Conservation (phyloP, 2,113 vertebrate species). For the Meleagris gallopavo region DNA sequence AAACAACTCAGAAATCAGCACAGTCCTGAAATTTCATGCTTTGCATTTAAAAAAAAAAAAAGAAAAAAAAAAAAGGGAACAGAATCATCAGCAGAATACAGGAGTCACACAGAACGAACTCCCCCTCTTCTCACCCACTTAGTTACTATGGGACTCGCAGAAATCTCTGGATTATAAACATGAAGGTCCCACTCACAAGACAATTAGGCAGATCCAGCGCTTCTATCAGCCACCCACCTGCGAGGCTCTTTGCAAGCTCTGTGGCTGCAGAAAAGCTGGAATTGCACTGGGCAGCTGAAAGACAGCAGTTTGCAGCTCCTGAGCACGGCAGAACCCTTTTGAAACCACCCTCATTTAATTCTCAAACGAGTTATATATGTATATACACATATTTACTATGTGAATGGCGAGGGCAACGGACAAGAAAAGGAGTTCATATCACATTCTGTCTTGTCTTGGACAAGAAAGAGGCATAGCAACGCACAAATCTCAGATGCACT, state of each 20-base stretch:
- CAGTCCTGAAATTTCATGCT: neutral
- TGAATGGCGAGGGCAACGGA: neutral
- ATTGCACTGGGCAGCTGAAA: neutral
- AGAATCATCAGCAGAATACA: neutral
- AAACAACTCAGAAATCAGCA: neutral
- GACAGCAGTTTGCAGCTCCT: neutral
- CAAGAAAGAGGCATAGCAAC: neutral
- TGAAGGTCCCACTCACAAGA: constrained; percentile 36
- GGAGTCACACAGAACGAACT: neutral
- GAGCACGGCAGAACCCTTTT: neutral
- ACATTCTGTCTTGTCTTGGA: neutral
- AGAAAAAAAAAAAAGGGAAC: neutral
- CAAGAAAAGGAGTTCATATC: neutral
- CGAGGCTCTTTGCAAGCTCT: neutral
- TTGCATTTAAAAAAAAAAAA: neutral
- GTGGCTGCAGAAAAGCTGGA: neutral
- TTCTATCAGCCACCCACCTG: no score
- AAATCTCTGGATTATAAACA: constrained; percentile 34
- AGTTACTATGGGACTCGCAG: constrained; percentile 43
- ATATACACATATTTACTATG: no score
- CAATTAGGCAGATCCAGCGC: no score
- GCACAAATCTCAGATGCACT: neutral
- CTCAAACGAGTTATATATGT: neutral
- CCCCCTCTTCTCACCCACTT: constrained; percentile 58
- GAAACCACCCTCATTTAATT: neutral